Evolutionary conservation across 2,113 vertebrate genomes (phyloP), one percentile per base, ranked within the genome.

Genomic region (Pseudolaguvia tuberculata): DNA sequence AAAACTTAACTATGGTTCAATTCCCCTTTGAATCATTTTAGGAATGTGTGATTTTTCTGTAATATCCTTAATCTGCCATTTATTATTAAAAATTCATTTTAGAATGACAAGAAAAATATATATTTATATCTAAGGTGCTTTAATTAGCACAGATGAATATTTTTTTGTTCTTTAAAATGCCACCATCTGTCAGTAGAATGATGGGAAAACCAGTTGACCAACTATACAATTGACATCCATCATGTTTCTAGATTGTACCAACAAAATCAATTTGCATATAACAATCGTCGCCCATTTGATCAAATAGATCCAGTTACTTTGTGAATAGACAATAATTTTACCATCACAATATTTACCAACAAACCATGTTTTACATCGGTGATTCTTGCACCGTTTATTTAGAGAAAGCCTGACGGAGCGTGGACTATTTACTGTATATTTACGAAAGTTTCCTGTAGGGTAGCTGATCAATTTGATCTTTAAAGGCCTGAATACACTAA

Each of bases 1-100:
- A 83, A 83, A 87, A 87, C 56, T 82, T 81, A 82, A 68, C n/a
- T 85, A 55, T 79, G 45, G 31, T 76, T 70, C 12, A 12, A 53
- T 62, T 76, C 75, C 75, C 55, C 29, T 7, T 51, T 27, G 7
- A 56, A 76, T 48, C 47, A n/a, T 14, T 76, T 76, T 27, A 76
- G 55, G 75, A 76, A 76, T 76, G 75, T 69, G 62, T 47, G 45
- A 15, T 45, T 55, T 55, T 55, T 55, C 50, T 66, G 51, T 23
- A 25, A 3, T 61, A 31, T 25, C 27, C 17, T 17, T 57, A 58
- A 10, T 35, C 52, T 67, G 50, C 29, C 52, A 45, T 74, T 66
- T 47, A 21, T 11, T 39, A 47, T 42, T 61, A 61, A 14, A 61
- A 13, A 80, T 79, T 42, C 1, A 85, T 45, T 51, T 67, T 68